Evolutionary conservation across 2,797 vertebrate genomes (phyloP).

Genomic region (Spinus pinus): DNA sequence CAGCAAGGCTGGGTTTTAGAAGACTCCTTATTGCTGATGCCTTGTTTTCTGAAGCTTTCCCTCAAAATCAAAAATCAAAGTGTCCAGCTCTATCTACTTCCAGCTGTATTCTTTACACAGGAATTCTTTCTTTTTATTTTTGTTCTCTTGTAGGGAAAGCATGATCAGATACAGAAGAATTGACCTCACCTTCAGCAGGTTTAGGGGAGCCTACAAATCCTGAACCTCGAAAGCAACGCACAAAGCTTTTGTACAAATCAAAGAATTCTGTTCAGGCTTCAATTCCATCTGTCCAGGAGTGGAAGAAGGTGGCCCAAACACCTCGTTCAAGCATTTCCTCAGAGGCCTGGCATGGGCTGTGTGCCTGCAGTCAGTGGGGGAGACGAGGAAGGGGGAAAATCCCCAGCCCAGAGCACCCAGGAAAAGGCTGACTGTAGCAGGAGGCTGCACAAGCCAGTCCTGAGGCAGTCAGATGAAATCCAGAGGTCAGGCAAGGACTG

Average conservation of each 20-base stretch:
- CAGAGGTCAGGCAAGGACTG: background rate
- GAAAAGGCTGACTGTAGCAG: accelerated
- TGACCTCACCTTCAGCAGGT: background rate
- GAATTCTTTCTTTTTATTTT: background rate
- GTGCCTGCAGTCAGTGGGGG: background rate
- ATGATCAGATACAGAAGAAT: background rate
- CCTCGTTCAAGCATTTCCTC: background rate
- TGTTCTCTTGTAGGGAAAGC: background rate
- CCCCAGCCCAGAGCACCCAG: background rate
- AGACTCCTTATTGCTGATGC: background rate
- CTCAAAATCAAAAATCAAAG: background rate
- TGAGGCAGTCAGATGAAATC: background rate
- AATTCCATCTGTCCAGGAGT: background rate
- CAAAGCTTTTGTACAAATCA: background rate
- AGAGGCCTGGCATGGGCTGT: accelerated
- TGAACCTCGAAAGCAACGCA: accelerated
- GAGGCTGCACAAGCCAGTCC: background rate
- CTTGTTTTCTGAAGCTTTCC: background rate
- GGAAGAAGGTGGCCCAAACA: background rate
- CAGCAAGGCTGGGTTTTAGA: background rate
- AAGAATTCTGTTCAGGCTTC: background rate
- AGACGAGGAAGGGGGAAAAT: background rate
- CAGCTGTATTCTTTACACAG: background rate
- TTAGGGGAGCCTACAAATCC: background rate
- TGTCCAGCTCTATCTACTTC: background rate